Base-by-base conservation (phyloP, 2,113 vertebrate genomes). In the Scortum barcoo region DNA sequence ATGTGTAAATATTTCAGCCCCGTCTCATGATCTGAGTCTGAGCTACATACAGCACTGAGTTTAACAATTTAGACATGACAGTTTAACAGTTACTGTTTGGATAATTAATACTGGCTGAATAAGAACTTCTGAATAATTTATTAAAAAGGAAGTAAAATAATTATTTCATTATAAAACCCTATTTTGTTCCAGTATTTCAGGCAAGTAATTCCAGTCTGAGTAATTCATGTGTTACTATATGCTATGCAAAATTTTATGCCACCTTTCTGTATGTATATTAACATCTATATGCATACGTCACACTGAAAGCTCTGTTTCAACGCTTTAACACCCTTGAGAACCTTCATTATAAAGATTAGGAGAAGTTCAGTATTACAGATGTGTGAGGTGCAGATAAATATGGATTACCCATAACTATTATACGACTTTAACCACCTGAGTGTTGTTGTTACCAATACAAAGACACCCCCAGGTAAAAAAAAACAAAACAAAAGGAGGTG, bases 351-450 rank as follows among this genome's bases (percentile, higher is more conserved):
- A 65, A 50, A n/a, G 40, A 40, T 60, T 22, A 51, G 12, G 7
- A 48, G 20, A 58, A n/a, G 14, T 10, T 72, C 38, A 56, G 58
- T 19, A 24, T 53, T 24, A 42, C 12, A 53, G 36, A 71, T 53
- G 19, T 30, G 51, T n/a, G 8, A 70, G 14, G 4, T 6, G 1
- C 38, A 46, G 50, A 19, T 40, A 30, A 24, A 73, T 53, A 78
- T 46, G 33, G 54, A 84, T 77, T 80, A 3, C 4, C 42, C 12
- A 54, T 77, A 42, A 72, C 51, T 16, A 60, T 58, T 51, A 40
- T 54, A 69, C 46, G 48, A 28, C 28, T 6, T 11, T 1, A 19
- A 75, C 58, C 58, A 54, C 28, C 62, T 44, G 10, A 81, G 16
- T 33, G 44, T 57, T 26, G 42, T 38, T 62, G 54, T 38, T 30